Evolutionary conservation across 1,140 invertebrate species (phyloP).

Genomic region (Thereuonema tuberculata): DNA sequence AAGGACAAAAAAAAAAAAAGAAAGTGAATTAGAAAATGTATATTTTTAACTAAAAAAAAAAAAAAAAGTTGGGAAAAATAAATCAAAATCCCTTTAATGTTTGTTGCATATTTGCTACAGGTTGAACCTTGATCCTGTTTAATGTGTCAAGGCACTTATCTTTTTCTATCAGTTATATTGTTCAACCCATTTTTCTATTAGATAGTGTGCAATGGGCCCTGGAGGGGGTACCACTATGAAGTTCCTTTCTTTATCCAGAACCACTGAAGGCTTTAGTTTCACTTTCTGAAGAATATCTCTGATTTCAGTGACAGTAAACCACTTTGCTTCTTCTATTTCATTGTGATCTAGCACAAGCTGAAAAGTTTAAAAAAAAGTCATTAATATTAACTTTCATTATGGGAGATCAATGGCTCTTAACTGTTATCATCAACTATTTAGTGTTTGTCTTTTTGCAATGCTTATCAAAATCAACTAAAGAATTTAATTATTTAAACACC

Average conservation of each 20-base stretch:
- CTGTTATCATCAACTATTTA: neutral
- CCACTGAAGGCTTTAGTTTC: conserved; percentile 23
- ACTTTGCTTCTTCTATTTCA: conserved; percentile 41
- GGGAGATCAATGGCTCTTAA: conserved; percentile 5
- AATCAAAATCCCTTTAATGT: too few species aligned
- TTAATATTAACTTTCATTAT: neutral
- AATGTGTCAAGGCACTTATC: too few species aligned
- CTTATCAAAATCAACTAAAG: too few species aligned
- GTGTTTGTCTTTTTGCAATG: too few species aligned
- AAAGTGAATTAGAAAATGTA: too few species aligned
- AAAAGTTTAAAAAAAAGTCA: conserved; percentile 12
- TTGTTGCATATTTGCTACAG: too few species aligned
- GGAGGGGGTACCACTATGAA: conserved; percentile 35
- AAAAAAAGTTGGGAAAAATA: too few species aligned
- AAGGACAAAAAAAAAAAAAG: too few species aligned
- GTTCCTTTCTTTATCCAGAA: conserved; percentile 24
- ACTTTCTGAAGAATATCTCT: conserved; percentile 25
- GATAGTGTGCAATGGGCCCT: conserved; percentile 39
- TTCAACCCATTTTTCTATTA: conserved; percentile 40
- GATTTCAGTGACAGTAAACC: conserved; percentile 39
- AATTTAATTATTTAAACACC: too few species aligned
- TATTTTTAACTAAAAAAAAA: too few species aligned
- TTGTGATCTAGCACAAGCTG: conserved; percentile 36
- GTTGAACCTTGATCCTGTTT: too few species aligned
- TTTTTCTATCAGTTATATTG: too few species aligned